These are phyloP conservation scores for Ophthalmolycus amberensis DNA, from an alignment of 2,113 vertebrate species.

Conservation along the genomic window DNA sequence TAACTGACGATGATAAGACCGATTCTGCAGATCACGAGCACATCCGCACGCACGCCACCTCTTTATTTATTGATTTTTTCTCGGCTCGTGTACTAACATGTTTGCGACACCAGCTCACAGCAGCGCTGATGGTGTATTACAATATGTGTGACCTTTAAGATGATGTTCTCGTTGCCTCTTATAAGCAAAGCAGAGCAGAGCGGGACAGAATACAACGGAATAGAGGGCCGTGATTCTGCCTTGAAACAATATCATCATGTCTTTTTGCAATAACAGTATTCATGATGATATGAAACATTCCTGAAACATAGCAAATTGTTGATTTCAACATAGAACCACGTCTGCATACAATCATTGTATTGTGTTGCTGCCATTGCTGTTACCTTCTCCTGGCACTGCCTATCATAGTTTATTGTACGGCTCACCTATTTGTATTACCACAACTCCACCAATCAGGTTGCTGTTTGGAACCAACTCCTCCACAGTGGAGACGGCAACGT, in stretches of 20 bases:
- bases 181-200: not conserved
- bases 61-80: not conserved
- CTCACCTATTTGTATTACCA: not conserved
- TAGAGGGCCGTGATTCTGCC: not conserved
- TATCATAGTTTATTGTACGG: not conserved
- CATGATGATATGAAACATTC: not conserved
- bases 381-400: not conserved
- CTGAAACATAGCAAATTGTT: not conserved
- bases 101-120: not conserved
- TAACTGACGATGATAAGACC: conserved; percentile 28
- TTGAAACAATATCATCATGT: not conserved
- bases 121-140: not conserved
- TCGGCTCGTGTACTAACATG: not conserved
- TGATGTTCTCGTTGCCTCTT: not conserved
- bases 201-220: not conserved
- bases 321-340: not conserved
- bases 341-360: not conserved
- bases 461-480: not conserved
- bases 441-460: not conserved
- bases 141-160: not conserved
- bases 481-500: not conserved
- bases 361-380: not conserved
- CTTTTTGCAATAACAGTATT: not conserved
- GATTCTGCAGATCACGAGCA: conserved; percentile 10
- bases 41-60: not conserved